These are phyloP conservation scores for Clarias platycephalus DNA, from an alignment of 2,797 vertebrate genomes.

Conservation along the genomic window DNA sequence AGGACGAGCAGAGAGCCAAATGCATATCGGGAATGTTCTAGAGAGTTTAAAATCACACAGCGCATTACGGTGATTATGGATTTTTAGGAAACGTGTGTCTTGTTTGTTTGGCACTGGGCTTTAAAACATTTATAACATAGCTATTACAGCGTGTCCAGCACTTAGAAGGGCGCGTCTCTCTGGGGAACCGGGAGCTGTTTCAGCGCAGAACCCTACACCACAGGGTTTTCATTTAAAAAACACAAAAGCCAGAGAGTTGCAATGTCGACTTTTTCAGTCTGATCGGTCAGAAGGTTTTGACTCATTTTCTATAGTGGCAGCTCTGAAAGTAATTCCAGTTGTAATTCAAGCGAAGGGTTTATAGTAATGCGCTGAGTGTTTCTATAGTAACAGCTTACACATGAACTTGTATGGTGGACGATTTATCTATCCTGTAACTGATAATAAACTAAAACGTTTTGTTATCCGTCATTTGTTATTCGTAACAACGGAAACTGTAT, in stretches of 20 bases:
- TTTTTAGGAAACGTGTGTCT: background rate
- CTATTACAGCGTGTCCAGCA: background rate
- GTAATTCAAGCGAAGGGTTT: background rate
- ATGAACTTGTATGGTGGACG: background rate
- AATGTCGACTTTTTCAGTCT: background rate
- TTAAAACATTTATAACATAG: conserved; percentile 8
- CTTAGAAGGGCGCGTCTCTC: conserved; percentile 8
- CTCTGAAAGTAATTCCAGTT: background rate
- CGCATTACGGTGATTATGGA: background rate
- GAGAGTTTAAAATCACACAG: background rate
- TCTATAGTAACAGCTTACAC: background rate
- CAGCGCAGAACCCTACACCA: background rate
- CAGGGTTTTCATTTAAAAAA: too few species aligned
- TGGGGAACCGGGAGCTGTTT: background rate
- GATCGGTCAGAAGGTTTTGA: background rate
- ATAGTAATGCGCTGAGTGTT: background rate
- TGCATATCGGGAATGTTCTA: background rate
- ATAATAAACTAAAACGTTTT: background rate
- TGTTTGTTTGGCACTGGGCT: background rate
- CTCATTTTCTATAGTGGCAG: background rate
- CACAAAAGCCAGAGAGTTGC: background rate
- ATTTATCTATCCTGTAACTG: background rate
- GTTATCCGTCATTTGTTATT: background rate
- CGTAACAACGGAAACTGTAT: background rate
- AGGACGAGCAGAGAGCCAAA: background rate